These are phyloP conservation scores for Pteruthius melanotis DNA, from an alignment of 2,113 vertebrate species.

Conservation along the genomic window DNA sequence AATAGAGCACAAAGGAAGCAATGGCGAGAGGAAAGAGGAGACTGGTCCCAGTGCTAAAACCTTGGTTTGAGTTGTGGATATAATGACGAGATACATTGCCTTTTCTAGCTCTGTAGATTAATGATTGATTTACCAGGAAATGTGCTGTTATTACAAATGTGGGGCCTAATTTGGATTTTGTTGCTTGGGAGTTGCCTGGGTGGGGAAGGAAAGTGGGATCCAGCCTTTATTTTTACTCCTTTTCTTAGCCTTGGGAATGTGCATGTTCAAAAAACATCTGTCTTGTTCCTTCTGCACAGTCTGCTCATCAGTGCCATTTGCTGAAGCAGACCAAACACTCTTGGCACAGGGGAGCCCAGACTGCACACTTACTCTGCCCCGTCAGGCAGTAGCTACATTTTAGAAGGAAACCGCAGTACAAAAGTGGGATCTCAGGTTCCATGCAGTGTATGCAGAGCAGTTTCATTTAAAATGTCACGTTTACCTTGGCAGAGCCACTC, in stretches of 20 bases:
- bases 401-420: slow-evolving; percentile 58
- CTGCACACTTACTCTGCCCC: neutral
- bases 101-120: neutral
- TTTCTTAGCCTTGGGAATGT: neutral
- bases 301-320: neutral
- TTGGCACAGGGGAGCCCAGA: neutral
- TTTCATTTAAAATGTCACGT: slow-evolving; percentile 70
- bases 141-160: slow-evolving; percentile 29
- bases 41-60: neutral
- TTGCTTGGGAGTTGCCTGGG: slow-evolving; percentile 39
- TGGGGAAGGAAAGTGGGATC: slow-evolving; percentile 29
- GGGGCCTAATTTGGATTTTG: neutral
- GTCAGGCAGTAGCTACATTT: slow-evolving; percentile 60
- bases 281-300: neutral
- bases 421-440: slow-evolving; percentile 62
- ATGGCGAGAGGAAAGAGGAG: neutral
- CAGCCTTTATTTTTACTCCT: neutral
- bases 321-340: neutral
- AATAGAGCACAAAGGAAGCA: neutral
- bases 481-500: slow-evolving; percentile 68
- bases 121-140: slow-evolving; percentile 42
- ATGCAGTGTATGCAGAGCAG: slow-evolving; percentile 59
- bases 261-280: neutral
- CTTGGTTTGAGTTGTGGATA: neutral
- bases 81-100: neutral